phyloP scores from a whole-genome alignment of 1,140 invertebrate species.

The Augochlora pura region DNA sequence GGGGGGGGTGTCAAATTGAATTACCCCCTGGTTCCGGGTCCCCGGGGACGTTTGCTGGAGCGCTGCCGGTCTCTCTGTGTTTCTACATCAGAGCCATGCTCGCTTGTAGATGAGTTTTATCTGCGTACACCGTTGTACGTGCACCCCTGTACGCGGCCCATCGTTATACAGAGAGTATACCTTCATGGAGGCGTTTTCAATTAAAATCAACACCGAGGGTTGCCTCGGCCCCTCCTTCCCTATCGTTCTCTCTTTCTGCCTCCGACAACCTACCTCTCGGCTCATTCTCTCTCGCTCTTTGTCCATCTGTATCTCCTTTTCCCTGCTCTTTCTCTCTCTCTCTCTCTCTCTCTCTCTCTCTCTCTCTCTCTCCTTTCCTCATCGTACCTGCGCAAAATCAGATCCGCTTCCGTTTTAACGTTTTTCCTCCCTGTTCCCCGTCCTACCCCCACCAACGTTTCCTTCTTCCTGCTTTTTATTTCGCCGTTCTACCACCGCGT shows the following conservation, averaged over 20 bases:
- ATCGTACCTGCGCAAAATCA: slow-evolving; percentile 31
- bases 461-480: not conserved
- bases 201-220: slow-evolving; percentile 73
- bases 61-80: slow-evolving; percentile 61
- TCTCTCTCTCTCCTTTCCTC: not conserved
- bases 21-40: slow-evolving; percentile 72
- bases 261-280: not conserved
- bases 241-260: not conserved
- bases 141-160: slow-evolving; percentile 4
- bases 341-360: slow-evolving; percentile 10
- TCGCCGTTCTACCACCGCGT: not conserved
- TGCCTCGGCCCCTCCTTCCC: slow-evolving; percentile 16
- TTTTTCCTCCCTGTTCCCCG: not conserved
- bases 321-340: too few species aligned
- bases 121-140: slow-evolving; percentile 43
- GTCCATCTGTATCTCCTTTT: slow-evolving; percentile 4
- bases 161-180: slow-evolving; percentile 44
- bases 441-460: not conserved
- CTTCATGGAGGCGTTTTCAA: slow-evolving; percentile 74
- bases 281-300: not conserved
- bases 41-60: slow-evolving; percentile 73
- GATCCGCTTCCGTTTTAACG: slow-evolving; percentile 5
- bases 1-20: slow-evolving; percentile 79
- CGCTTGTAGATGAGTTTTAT: slow-evolving; percentile 47
- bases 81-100: slow-evolving; percentile 45